These are phyloP conservation scores for Gymnocypris eckloni DNA, from an alignment of 2,797 vertebrate genomes.

Conservation along the genomic window DNA sequence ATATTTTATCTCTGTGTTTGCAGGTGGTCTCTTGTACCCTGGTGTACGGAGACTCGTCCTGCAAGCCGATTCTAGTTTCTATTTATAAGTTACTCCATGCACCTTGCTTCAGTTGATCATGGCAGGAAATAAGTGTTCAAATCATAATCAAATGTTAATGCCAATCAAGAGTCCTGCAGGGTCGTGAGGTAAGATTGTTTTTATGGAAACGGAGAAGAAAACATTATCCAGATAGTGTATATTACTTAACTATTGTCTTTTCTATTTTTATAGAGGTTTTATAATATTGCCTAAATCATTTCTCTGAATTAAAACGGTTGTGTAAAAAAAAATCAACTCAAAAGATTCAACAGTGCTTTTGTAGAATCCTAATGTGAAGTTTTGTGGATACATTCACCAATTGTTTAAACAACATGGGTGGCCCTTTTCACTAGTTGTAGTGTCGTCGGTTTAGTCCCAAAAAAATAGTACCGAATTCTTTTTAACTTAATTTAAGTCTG, in stretches of 20 bases:
- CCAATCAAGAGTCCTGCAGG: constrained; percentile 76
- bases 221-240: constrained; percentile 79
- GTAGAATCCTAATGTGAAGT: constrained; percentile 88
- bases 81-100: constrained; percentile 41
- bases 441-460: too few species aligned
- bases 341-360: constrained; percentile 84
- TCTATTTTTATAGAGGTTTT: constrained; percentile 99
- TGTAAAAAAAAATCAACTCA: constrained; percentile 68
- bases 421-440: constrained; percentile 71
- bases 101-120: constrained; percentile 67
- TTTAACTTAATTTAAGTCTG: constrained; percentile 8
- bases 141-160: constrained; percentile 63
- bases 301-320: constrained; percentile 85
- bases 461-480: neutral
- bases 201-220: constrained; percentile 69
- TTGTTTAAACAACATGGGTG: constrained; percentile 85
- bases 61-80: neutral
- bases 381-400: constrained; percentile 84
- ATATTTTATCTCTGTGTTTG: constrained; percentile 25
- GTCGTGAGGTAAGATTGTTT: constrained; percentile 82
- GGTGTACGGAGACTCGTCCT: constrained; percentile 2
- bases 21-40: neutral
- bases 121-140: constrained; percentile 62
- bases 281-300: constrained; percentile 99
- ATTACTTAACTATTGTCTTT: constrained; percentile 92